A percentile compares a stretch with the other conserved stretches of the same genome.
phyloP scores from a whole-genome alignment of 2,797 vertebrate species.

The Perodicticus potto region DNA sequence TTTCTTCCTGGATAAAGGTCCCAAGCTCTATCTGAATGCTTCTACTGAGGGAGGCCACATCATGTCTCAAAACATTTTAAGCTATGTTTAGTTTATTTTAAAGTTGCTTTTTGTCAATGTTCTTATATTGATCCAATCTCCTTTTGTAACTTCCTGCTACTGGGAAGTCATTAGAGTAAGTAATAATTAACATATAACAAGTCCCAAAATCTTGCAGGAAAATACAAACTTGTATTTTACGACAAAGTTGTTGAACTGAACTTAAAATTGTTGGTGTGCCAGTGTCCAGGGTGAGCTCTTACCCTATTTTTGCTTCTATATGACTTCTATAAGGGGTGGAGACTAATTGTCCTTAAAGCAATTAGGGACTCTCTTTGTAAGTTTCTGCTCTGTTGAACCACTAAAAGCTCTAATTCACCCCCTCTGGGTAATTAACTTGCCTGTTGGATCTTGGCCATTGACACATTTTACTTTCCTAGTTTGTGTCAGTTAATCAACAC shows the following conservation, averaged over 20 bases:
- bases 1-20: not conserved
- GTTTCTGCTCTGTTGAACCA: constrained; percentile 34
- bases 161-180: not conserved
- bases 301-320: not conserved
- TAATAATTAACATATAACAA: constrained; percentile 40
- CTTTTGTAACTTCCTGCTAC: not conserved
- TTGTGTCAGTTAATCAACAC: constrained; percentile 69
- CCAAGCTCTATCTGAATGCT: not conserved
- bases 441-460: constrained; percentile 58
- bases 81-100: not conserved
- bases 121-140: not conserved
- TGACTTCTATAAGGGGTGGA: not conserved
- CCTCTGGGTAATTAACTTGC: constrained; percentile 68
- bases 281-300: not conserved
- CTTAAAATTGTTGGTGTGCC: not conserved
- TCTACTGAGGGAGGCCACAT: not conserved
- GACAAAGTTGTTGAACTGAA: not conserved
- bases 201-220: not conserved
- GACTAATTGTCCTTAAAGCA: not conserved
- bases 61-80: not conserved
- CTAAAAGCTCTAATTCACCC: not conserved
- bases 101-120: not conserved
- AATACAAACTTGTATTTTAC: not conserved
- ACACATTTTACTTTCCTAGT: constrained; percentile 58
- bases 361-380: not conserved